These are phyloP conservation scores for Sycophaga agraensis DNA, from an alignment of 1,140 invertebrate species.

Conservation along the genomic window DNA sequence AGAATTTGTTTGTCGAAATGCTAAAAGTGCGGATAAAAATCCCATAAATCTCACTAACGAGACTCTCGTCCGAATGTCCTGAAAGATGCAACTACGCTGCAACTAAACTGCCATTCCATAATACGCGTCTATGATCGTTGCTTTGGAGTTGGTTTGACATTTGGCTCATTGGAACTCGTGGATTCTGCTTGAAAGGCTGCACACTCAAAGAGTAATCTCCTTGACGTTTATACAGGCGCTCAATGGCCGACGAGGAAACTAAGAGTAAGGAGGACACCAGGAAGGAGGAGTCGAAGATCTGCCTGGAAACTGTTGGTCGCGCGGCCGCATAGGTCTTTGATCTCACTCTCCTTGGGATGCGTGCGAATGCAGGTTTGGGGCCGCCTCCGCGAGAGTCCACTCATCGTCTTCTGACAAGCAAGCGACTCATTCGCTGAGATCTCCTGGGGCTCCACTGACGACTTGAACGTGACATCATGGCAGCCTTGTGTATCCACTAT, in stretches of 20 bases:
- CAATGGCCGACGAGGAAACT: constrained; percentile 16
- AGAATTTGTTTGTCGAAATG: too few relatives aligned
- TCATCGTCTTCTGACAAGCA: constrained; percentile 65
- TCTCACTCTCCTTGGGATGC: constrained; percentile 68
- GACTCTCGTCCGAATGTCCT: too few relatives aligned
- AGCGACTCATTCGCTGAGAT: constrained; percentile 63
- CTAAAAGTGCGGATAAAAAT: too few relatives aligned
- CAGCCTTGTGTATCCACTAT: constrained; percentile 74
- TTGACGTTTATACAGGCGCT: too few relatives aligned
- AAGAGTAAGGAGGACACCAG: constrained; percentile 28
- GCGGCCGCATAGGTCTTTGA: constrained; percentile 51
- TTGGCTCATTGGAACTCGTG: constrained; percentile 34
- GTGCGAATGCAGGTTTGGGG: constrained; percentile 69
- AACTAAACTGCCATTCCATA: background rate
- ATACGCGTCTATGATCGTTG: constrained; percentile 22
- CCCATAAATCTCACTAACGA: too few relatives aligned
- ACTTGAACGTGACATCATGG: constrained; percentile 40
- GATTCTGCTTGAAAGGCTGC: too few relatives aligned
- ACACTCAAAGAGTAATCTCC: too few relatives aligned
- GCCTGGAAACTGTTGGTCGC: constrained; percentile 34
- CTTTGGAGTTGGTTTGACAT: constrained; percentile 33
- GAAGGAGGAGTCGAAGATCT: constrained; percentile 34
- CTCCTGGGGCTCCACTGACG: constrained; percentile 63
- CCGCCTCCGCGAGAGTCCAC: constrained; percentile 63
- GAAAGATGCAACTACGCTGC: too few relatives aligned